Base-by-base conservation (phyloP, 2,888 invertebrate species). In the Leptopterna dolabrata region DNA sequence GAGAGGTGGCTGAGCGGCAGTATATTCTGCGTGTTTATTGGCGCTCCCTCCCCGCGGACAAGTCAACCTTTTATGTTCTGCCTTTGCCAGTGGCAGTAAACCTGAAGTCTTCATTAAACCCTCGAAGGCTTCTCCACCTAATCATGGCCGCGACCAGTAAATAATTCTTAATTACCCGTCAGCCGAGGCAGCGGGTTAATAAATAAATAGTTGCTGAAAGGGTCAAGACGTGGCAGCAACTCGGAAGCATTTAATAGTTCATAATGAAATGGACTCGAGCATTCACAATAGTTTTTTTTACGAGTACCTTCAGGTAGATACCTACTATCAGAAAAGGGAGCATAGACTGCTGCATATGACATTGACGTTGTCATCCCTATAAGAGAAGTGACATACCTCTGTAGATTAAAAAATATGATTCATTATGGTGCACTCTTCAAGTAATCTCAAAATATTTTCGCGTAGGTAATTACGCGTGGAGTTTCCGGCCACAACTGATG, bases 131-230 rank as follows among this genome's bases (percentile, higher is more conserved):
- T 76, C 51, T 51, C 47, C 47, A 24, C 71, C 81, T 81, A 81
- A 87, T 87, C 87, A 87, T 29, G 81, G 81, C 30, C 45, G 36
- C 71, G 55, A 71, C 55, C 81, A 87, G 87, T 87, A 87, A 87
- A 87, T 87, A 87, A 87, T 87, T 87, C 81, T 87, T 87, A 87
- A 87, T 87, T 87, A 87, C 87, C 87, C 81, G 80, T 87, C 87
- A 86, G 76, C 63, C 43, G 9, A 43, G 55, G 51, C 81, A 81
- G 81, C 81, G 81, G 19, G 55, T 81, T 81, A 81, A 81, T 81
- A 81, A 81, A 81, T 81, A 81, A 81, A 55, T 81, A 55, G 55
- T 51, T 55, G 55, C 30, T 55, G 51, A 30, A 51, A 16, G 81
- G 81, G 55, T 81, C 55, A 30, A 7, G 30, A 30, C 30, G 55